Conservation (phyloP, 53 echinoderm and acorn worm genomes). For the Mesocentrotus franciscanus region DNA sequence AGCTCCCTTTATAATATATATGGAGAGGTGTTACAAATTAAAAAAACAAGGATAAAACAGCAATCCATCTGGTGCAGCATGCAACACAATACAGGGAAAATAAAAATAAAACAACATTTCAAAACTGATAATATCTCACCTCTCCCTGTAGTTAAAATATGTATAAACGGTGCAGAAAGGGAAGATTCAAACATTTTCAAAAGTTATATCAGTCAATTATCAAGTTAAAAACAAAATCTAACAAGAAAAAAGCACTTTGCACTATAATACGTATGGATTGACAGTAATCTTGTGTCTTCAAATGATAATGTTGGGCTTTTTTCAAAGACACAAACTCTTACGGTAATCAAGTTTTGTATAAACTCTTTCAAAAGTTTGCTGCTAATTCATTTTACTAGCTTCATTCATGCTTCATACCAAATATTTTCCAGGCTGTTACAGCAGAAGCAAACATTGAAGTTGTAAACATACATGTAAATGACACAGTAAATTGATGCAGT, state of each 20-base stretch:
- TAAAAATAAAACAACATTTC: not conserved
- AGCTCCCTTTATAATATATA: not conserved
- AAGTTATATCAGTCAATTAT: not conserved
- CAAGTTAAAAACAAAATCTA: not conserved
- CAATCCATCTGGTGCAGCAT: not conserved
- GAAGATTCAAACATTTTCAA: not conserved
- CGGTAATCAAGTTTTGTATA: not conserved
- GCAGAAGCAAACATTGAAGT: not conserved
- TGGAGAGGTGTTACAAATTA: not conserved
- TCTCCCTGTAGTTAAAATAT: conserved; percentile 33
- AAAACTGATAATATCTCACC: conserved; percentile 2
- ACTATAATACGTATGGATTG: not conserved
- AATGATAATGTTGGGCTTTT: not conserved
- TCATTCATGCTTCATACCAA: conserved; percentile 4
- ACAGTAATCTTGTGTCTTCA: not conserved
- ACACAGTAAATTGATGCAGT: not conserved
- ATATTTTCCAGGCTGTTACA: not conserved
- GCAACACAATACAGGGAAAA: not conserved
- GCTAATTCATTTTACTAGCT: not conserved
- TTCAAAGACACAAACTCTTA: not conserved
- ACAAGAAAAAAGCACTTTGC: not conserved
- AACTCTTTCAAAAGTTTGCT: not conserved
- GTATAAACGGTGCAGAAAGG: conserved; percentile 9
- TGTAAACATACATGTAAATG: not conserved
- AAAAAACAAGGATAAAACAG: not conserved